Conservation (phyloP, 2,113 vertebrate genomes). For the Phalacrocorax carbo region DNA sequence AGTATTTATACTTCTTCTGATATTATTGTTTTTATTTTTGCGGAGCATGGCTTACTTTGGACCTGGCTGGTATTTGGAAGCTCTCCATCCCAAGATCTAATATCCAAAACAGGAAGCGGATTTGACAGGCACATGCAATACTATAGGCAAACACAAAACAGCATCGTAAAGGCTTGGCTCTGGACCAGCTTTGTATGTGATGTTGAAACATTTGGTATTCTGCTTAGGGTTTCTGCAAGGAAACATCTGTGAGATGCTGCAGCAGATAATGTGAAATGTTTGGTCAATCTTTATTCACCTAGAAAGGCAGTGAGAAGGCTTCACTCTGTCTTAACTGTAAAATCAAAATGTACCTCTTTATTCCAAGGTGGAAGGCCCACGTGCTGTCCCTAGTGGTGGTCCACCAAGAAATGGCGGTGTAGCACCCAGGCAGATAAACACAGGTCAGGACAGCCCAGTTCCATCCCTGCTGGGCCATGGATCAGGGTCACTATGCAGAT, state of each 20-base stretch:
- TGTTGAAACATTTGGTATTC: slow-evolving; percentile 37
- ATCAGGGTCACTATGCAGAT: not conserved
- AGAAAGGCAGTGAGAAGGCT: not conserved
- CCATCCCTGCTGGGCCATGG: not conserved
- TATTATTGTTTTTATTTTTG: slow-evolving; percentile 37
- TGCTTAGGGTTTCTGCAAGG: slow-evolving; percentile 39
- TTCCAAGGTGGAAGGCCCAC: not conserved
- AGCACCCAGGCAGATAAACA: not conserved
- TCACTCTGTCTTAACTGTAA: not conserved
- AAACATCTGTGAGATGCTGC: slow-evolving; percentile 66
- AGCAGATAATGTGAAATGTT: not conserved
- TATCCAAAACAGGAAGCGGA: slow-evolving; percentile 55
- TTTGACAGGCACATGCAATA: slow-evolving; percentile 31
- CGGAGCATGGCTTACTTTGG: slow-evolving; percentile 12
- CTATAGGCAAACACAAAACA: slow-evolving; percentile 12
- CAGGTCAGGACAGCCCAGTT: not conserved
- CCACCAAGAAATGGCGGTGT: not conserved
- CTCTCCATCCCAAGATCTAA: slow-evolving; percentile 8
- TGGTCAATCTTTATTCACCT: not conserved
- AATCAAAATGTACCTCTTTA: not conserved
- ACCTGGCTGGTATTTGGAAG: not conserved
- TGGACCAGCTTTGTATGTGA: slow-evolving; percentile 1
- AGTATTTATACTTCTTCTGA: slow-evolving; percentile 19
- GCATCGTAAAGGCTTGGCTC: not conserved
- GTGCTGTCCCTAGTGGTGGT: not conserved